These are phyloP conservation scores for Caenorhabditis sp. DNA, from an alignment of 2,888 invertebrate genomes.

Conservation along the genomic window DNA sequence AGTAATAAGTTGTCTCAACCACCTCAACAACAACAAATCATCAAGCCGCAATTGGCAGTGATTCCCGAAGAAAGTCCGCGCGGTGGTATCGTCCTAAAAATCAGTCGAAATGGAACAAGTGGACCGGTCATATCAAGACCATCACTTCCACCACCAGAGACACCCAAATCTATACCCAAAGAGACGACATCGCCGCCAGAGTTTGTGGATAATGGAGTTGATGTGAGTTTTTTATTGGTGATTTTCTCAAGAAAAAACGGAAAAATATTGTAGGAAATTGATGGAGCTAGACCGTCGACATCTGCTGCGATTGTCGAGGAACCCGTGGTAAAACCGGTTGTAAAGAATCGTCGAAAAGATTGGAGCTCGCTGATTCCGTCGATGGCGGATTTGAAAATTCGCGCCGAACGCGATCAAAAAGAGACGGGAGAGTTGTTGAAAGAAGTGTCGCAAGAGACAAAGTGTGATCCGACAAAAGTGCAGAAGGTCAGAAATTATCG, in stretches of 20 bases:
- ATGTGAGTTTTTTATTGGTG: background rate
- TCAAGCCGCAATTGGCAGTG: background rate
- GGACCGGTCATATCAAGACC: background rate
- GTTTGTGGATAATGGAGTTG: conserved; percentile 9
- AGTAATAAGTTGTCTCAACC: conserved; percentile 16
- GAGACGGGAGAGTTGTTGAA: conserved; percentile 20
- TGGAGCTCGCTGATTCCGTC: conserved; percentile 55
- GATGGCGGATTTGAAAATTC: conserved; percentile 41
- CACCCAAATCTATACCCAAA: conserved; percentile 10
- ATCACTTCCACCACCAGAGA: background rate
- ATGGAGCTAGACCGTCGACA: background rate
- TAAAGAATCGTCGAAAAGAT: conserved; percentile 20
- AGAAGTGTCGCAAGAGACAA: conserved; percentile 13
- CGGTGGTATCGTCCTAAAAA: background rate
- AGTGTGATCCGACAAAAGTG: conserved; percentile 34
- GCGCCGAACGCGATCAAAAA: conserved; percentile 31
- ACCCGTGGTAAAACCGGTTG: too few species aligned
- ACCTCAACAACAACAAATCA: background rate
- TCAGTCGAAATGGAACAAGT: background rate
- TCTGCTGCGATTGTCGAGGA: background rate
- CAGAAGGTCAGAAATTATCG: conserved; percentile 37
- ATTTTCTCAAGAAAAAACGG: background rate
- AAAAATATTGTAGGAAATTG: background rate
- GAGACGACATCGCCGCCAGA: conserved; percentile 34
- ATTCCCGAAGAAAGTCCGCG: background rate